A percentile compares a stretch with the other conserved stretches of the same genome.
These are phyloP conservation scores for Pteropus alecto DNA, from an alignment of 2,113 vertebrate species.

Conservation along the genomic window DNA sequence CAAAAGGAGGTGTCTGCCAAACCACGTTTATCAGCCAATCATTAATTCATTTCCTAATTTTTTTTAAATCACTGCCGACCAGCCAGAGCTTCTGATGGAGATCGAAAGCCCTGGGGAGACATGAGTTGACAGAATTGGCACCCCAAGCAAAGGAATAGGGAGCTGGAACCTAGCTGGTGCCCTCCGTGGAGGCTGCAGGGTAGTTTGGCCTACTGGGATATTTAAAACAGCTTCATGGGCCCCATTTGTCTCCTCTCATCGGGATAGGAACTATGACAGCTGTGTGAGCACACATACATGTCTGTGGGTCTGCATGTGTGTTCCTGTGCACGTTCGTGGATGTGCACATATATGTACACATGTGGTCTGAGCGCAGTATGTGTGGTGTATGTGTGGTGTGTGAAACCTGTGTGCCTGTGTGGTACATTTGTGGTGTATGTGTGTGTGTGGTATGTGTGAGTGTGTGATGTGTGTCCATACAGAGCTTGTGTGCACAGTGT, in stretches of 20 bases:
- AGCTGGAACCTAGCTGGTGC: not conserved
- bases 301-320: not conserved
- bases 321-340: not conserved
- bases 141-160: not conserved
- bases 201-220: too few relatives aligned
- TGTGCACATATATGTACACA: accelerated
- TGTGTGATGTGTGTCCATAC: not conserved
- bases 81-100: not conserved
- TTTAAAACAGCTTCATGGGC: not conserved
- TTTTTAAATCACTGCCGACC: not conserved
- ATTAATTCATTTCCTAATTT: not conserved
- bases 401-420: not conserved
- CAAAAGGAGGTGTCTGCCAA: not conserved
- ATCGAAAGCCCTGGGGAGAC: not conserved
- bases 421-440: not conserved
- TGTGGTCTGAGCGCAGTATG: not conserved
- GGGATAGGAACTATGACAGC: not conserved
- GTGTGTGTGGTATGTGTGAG: not conserved
- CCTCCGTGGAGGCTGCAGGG: not conserved
- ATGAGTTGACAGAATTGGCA: too few relatives aligned
- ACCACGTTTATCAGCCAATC: not conserved
- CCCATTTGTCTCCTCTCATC: not conserved
- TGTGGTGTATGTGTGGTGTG: not conserved
- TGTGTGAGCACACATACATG: accelerated
- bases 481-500: not conserved